Base-by-base conservation (phyloP, 1,140 invertebrate species). In the Psix sp. region DNA sequence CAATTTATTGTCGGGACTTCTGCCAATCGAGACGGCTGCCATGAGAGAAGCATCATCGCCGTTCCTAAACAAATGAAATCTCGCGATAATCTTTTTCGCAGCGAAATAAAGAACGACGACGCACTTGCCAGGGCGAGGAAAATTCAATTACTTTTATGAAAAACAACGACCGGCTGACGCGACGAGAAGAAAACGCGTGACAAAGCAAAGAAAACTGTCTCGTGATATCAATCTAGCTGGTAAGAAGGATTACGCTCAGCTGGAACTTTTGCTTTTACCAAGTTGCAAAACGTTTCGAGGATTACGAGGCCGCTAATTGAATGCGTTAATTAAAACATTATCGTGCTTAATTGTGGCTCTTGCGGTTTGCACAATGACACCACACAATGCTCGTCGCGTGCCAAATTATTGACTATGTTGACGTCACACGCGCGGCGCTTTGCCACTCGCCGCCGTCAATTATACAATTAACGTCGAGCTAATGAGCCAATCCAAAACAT, bases 21-120 rank as follows among this genome's bases (percentile, higher is more conserved):
- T 52, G 45, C 62, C 62, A 66, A 76, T 78, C 71, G 56, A 73
- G 54, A 56, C 42, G 38, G 62, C 38, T 36, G 31, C 51, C 45
- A 74, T 63, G 71, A 48, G 54, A 68, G 59, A 59, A 42, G 62
- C 43, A 65, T 57, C 40, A 60, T 68, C 49, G 71, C 51, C 26
- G 51, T 51, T 77, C n/a, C n/a, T n/a, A n/a, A n/a, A n/a, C n/a
- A n/a, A 74, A 74, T 77, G 56, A 77, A 74, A 75, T 77, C 76
- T 72, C 68, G 60, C 56, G 62, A 66, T 57, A 77, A 74, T 77
- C 71, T 74, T 38, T 42, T 67, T 26, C 39, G 33, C 24, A 13
- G 4, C 42, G 14, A n/a, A 29, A 7, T n/a, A n/a, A n/a, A n/a
- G 1, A 29, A 29, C 26, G 7, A 9, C 51, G 21, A 54, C 24